These are phyloP conservation scores for Zhuqinia jingwanae DNA, from an alignment of 2,888 invertebrate species.

Conservation along the genomic window DNA sequence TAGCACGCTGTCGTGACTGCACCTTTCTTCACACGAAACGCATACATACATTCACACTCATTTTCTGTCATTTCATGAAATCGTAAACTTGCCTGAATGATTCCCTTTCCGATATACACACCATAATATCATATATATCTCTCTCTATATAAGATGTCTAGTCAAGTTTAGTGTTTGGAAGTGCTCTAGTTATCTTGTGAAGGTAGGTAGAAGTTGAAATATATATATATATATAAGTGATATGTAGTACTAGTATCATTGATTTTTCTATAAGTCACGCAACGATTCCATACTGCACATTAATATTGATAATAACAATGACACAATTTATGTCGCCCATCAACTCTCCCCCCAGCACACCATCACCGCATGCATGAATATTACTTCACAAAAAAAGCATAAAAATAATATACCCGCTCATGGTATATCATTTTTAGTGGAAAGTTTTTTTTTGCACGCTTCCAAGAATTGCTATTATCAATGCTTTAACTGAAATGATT, in stretches of 20 bases:
- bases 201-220: conserved; percentile 1
- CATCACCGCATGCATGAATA: no score
- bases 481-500: no score
- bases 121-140: no score
- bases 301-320: conserved; percentile 51
- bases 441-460: no score
- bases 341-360: background rate
- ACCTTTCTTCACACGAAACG: background rate
- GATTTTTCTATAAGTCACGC: conserved; percentile 52
- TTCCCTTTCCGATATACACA: background rate
- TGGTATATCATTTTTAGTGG: no score
- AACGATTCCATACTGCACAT: conserved; percentile 26
- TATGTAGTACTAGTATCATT: background rate
- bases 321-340: conserved; percentile 39
- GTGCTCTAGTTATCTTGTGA: background rate
- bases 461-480: no score
- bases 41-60: background rate
- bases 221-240: background rate
- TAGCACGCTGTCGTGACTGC: background rate
- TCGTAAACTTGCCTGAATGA: background rate
- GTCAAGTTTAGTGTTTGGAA: no score
- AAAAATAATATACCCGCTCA: no score
- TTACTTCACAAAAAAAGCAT: no score
- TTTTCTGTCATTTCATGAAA: background rate
- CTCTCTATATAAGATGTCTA: no score